Evolutionary conservation across 1,140 invertebrate species (phyloP).

Genomic region (honey bee (Apis mellifera)): DNA sequence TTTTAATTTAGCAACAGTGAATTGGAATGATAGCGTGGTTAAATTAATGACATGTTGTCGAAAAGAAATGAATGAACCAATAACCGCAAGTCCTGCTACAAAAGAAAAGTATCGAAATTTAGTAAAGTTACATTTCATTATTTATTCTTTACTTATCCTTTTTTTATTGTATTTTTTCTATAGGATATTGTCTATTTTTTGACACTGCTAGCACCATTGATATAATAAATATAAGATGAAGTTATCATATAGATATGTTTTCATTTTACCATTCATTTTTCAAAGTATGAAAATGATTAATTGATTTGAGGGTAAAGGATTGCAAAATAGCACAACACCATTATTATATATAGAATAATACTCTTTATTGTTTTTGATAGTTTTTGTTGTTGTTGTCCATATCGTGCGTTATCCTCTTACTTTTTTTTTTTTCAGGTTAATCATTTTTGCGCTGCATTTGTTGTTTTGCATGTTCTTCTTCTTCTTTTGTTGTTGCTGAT

Average conservation of each 20-base stretch:
- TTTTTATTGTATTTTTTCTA: background rate
- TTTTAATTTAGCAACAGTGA: background rate
- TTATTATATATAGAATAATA: slow-evolving; percentile 81
- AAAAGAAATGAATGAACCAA: background rate
- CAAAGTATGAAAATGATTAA: too few relatives aligned
- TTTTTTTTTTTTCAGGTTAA: slow-evolving; percentile 66
- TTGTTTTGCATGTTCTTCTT: slow-evolving; percentile 43
- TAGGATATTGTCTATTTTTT: background rate
- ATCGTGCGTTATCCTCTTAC: slow-evolving; percentile 74
- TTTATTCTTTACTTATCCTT: background rate
- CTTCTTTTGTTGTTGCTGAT: slow-evolving; percentile 51
- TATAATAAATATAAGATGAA: background rate
- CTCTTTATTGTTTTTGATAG: slow-evolving; percentile 81
- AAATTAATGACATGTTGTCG: rapidly evolving
- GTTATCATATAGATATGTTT: background rate
- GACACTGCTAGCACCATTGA: background rate
- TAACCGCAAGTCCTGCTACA: background rate
- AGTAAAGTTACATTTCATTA: background rate
- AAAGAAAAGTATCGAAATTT: background rate
- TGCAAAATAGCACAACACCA: slow-evolving; percentile 57
- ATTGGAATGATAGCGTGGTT: background rate
- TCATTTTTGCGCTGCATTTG: slow-evolving; percentile 44
- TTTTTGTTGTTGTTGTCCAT: slow-evolving; percentile 77
- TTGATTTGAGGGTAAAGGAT: background rate
- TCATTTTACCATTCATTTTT: background rate